Conservation (phyloP, 2,888 invertebrate genomes). For the Aleiodes alternator region DNA sequence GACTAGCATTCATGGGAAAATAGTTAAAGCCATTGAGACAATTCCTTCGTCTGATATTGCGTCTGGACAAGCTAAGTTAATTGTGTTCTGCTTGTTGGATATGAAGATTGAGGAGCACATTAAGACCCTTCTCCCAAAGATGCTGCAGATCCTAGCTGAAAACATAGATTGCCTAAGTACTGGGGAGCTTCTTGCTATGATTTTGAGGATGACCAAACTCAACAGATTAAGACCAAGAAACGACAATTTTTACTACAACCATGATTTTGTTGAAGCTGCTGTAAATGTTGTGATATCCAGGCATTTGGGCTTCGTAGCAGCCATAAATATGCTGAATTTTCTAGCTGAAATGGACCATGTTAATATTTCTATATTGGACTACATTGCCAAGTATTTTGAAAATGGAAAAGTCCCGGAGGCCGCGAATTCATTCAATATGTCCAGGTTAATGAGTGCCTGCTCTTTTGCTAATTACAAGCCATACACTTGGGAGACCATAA, state of each 20-base stretch:
- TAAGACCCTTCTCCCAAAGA: neutral
- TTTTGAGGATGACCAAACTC: no score
- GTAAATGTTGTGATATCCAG: slow-evolving; percentile 64
- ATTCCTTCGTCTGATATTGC: slow-evolving; percentile 67
- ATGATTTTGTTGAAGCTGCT: slow-evolving; percentile 79
- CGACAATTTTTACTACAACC: slow-evolving; percentile 78
- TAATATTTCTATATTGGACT: slow-evolving; percentile 78
- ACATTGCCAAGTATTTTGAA: slow-evolving; percentile 77
- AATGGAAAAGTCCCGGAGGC: slow-evolving; percentile 74
- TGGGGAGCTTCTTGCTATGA: no score
- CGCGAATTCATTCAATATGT: slow-evolving; percentile 75
- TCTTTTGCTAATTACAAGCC: slow-evolving; percentile 81
- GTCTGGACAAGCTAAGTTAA: slow-evolving; percentile 75
- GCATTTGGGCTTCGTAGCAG: slow-evolving; percentile 53
- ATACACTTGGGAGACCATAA: slow-evolving; percentile 77
- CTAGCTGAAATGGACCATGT: slow-evolving; percentile 46
- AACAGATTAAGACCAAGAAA: no score
- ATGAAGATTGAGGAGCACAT: slow-evolving; percentile 70
- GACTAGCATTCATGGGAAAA: neutral
- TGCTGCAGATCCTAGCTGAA: neutral
- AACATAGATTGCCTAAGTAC: no score
- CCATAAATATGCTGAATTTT: slow-evolving; percentile 43
- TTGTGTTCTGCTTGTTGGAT: slow-evolving; percentile 64
- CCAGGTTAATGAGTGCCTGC: slow-evolving; percentile 76
- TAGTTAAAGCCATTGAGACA: neutral